Conservation (phyloP, 2,888 invertebrate genomes). For the Oligia strigilis region DNA sequence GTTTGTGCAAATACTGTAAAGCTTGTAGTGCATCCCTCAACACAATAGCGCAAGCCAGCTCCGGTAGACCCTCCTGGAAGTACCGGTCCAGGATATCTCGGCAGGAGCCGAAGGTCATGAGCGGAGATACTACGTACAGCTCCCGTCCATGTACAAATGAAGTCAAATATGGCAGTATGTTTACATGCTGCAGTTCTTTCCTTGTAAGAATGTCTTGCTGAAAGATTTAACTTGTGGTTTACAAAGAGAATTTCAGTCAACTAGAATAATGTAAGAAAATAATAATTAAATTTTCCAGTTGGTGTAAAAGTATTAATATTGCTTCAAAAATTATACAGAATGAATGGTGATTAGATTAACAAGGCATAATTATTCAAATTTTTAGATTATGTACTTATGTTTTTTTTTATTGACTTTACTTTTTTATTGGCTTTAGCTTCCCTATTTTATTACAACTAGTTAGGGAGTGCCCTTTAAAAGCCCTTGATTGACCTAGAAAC, state of each 20-base stretch:
- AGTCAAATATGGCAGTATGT: conserved; percentile 94
- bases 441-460: background rate
- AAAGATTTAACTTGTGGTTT: conserved; percentile 65
- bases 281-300: background rate
- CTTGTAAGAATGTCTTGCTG: conserved; percentile 95
- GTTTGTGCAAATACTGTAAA: conserved; percentile 95
- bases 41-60: conserved; percentile 95
- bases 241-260: no score
- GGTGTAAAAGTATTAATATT: background rate
- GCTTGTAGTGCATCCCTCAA: conserved; percentile 94
- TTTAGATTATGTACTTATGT: no score
- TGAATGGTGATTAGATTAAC: background rate
- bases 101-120: conserved; percentile 96
- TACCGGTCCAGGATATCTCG: conserved; percentile 94
- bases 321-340: background rate
- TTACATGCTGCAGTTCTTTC: conserved; percentile 94
- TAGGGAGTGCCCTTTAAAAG: conserved; percentile 52
- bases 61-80: conserved; percentile 95
- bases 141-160: conserved; percentile 95
- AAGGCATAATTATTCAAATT: no score
- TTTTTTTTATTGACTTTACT: background rate
- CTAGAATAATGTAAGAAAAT: background rate
- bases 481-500: conserved; percentile 60
- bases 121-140: conserved; percentile 94
- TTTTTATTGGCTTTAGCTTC: background rate